Percentiles rank a stretch among this genome's conserved stretches.
Evolutionary conservation across 2,797 vertebrate species (phyloP).

Genomic region (Mus caroli): DNA sequence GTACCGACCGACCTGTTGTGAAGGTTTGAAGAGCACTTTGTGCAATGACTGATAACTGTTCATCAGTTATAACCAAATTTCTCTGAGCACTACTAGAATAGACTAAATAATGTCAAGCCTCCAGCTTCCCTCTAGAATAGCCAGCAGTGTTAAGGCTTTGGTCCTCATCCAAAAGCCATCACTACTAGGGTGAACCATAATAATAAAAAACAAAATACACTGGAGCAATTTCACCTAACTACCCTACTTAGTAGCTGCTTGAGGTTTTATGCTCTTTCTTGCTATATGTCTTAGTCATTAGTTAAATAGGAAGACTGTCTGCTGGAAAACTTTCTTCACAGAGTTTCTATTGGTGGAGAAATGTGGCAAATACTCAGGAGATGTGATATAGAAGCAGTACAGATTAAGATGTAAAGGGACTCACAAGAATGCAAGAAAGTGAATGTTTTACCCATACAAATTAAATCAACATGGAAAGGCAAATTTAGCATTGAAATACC

Average conservation of each 20-base stretch:
- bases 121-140: constrained; percentile 8
- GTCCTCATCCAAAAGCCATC: constrained; percentile 24
- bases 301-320: neutral
- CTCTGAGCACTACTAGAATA: constrained; percentile 30
- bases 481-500: constrained; percentile 31
- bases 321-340: neutral
- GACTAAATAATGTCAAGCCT: neutral
- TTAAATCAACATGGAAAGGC: neutral
- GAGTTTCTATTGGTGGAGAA: neutral
- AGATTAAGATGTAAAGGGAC: constrained; percentile 24
- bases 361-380: constrained; percentile 16
- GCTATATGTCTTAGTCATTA: neutral
- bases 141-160: neutral
- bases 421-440: neutral
- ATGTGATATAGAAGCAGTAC: neutral
- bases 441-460: constrained; percentile 14
- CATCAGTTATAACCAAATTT: neutral
- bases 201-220: constrained; percentile 48
- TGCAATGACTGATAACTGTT: neutral
- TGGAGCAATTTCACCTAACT: constrained; percentile 50
- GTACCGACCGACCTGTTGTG: neutral
- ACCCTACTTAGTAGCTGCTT: constrained; percentile 31
- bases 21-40: neutral
- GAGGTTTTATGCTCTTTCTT: constrained; percentile 17
- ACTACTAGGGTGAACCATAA: constrained; percentile 19